Percentiles rank a stretch among this genome's conserved stretches.
Conservation (phyloP, 2,888 invertebrate species). For the Mesopsocus fuscifrons region DNA sequence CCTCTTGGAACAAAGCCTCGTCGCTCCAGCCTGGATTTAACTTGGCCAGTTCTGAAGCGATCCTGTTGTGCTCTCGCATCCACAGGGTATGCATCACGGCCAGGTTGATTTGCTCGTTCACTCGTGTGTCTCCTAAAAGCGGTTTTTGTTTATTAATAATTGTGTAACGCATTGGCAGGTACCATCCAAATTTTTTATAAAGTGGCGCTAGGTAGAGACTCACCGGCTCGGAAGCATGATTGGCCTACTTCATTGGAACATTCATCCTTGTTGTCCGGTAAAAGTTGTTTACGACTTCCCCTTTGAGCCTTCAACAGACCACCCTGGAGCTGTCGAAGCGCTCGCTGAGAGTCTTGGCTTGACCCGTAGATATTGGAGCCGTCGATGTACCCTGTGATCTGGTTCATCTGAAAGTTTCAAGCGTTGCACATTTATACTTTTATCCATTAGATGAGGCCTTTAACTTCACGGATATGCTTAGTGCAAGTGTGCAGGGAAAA, state of each 20-base stretch:
- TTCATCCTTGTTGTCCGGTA: conserved; percentile 43
- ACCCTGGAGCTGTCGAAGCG: conserved; percentile 36
- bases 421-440: conserved; percentile 10
- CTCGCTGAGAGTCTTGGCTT: conserved; percentile 31
- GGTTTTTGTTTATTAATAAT: too few species aligned
- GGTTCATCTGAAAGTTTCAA: conserved; percentile 46
- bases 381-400: conserved; percentile 53
- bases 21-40: conserved; percentile 30
- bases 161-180: too few species aligned
- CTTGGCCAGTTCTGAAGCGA: conserved; percentile 22
- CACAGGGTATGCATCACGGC: conserved; percentile 30
- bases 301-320: conserved; percentile 43
- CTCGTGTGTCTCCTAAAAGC: conserved; percentile 25
- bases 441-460: too few species aligned
- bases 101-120: conserved; percentile 27
- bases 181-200: too few species aligned
- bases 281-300: conserved; percentile 42
- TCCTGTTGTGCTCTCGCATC: conserved; percentile 31
- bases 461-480: too few species aligned
- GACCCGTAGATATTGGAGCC: conserved; percentile 59
- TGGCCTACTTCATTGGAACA: conserved; percentile 39
- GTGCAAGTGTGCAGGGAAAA: too few species aligned
- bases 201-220: too few species aligned
- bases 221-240: conserved; percentile 50
- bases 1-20: conserved; percentile 29